Conservation (phyloP, 1,140 invertebrate genomes). For the Drosophila obscura region DNA sequence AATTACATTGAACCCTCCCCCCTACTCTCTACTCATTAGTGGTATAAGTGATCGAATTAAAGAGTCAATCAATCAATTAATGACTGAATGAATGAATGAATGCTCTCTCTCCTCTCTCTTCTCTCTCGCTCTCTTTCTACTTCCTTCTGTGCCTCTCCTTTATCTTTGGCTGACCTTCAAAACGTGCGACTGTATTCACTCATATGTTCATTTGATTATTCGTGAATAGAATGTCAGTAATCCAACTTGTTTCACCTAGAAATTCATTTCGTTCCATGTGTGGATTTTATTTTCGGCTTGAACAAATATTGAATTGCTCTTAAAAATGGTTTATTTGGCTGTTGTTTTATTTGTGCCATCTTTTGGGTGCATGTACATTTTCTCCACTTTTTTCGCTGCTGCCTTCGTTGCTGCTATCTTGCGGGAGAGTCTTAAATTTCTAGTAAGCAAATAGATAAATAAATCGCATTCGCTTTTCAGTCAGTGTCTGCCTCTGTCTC, state of each 20-base stretch:
- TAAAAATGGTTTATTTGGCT: slow-evolving; percentile 37
- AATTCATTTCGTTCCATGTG: too few relatives aligned
- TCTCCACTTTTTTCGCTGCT: slow-evolving; percentile 14
- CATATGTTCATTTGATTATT: too few relatives aligned
- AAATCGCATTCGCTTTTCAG: slow-evolving; percentile 42
- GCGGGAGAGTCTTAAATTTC: slow-evolving; percentile 59
- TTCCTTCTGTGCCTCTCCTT: not conserved
- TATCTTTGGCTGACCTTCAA: not conserved
- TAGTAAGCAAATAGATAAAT: slow-evolving; percentile 54
- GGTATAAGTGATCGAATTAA: not conserved
- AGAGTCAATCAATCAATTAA: slow-evolving; percentile 22
- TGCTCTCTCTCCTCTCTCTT: not conserved
- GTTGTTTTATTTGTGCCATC: not conserved
- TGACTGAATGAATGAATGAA: slow-evolving; percentile 27
- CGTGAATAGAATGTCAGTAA: too few relatives aligned
- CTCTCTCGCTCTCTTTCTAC: too few relatives aligned
- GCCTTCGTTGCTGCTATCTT: slow-evolving; percentile 13
- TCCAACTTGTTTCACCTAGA: too few relatives aligned
- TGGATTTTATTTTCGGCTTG: slow-evolving; percentile 17
- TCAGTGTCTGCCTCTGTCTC: slow-evolving; percentile 1
- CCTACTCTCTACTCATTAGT: slow-evolving; percentile 2
- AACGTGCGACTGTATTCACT: too few relatives aligned
- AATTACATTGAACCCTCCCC: too few relatives aligned
- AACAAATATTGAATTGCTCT: slow-evolving; percentile 38
- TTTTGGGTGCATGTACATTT: slow-evolving; percentile 8